These are phyloP conservation scores for Canis aureus DNA, from an alignment of 2,113 vertebrate genomes.

Conservation along the genomic window DNA sequence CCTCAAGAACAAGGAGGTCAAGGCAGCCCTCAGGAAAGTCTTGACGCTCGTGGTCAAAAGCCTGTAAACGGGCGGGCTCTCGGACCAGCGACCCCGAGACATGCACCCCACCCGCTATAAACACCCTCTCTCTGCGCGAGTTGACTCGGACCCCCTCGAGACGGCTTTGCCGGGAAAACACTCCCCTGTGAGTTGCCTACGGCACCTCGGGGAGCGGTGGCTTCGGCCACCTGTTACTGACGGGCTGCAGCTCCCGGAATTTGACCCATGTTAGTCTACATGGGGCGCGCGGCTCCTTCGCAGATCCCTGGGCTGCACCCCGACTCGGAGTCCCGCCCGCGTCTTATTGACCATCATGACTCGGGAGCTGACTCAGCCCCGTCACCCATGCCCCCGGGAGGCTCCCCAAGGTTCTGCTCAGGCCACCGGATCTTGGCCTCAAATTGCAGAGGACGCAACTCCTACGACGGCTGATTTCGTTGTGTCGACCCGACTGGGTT, in stretches of 20 bases:
- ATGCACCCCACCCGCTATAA: background rate
- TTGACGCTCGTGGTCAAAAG: background rate
- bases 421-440: background rate
- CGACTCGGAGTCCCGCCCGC: background rate
- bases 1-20: constrained; percentile 47
- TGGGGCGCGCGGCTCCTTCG: background rate
- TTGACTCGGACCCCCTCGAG: background rate
- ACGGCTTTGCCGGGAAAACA: background rate
- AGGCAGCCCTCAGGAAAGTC: background rate
- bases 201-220: too few relatives aligned
- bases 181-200: background rate
- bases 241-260: background rate
- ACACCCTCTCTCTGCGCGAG: background rate
- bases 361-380: too few relatives aligned
- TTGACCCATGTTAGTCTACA: too few relatives aligned
- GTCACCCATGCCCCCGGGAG: too few relatives aligned
- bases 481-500: too few relatives aligned
- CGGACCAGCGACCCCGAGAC: background rate
- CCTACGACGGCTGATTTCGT: background rate
- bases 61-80: background rate
- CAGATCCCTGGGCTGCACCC: background rate
- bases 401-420: too few relatives aligned
- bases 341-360: background rate
- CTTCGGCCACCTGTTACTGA: background rate
- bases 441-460: background rate